Evolutionary conservation across 2,113 vertebrate genomes (phyloP).

Genomic region (Bothrops jararaca): DNA sequence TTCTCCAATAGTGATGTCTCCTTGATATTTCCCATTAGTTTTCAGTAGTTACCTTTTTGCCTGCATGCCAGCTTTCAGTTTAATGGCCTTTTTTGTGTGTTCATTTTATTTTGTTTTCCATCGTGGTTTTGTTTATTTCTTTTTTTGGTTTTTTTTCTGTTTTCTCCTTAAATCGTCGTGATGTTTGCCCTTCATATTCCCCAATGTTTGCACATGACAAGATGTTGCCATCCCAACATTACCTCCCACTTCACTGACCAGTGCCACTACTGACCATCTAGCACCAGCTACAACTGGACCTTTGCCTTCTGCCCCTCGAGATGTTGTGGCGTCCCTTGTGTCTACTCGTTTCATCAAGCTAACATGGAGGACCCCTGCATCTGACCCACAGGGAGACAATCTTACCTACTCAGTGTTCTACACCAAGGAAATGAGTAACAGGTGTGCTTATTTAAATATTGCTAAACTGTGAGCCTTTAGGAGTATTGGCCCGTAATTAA

Average conservation of each 20-base stretch:
- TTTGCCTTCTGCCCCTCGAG: constrained; percentile 87
- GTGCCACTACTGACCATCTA: constrained; percentile 99
- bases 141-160: constrained; percentile 79
- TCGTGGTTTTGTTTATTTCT: constrained; percentile 88
- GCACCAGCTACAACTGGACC: constrained; percentile 92
- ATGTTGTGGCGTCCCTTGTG: constrained; percentile 94
- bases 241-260: constrained; percentile 98
- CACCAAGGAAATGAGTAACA: constrained; percentile 86
- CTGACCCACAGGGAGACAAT: constrained; percentile 90
- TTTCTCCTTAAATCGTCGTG: constrained; percentile 81
- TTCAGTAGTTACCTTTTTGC: constrained; percentile 65
- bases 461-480: too few relatives aligned
- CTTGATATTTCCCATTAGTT: constrained; percentile 66
- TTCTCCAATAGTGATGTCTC: constrained; percentile 59
- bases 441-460: constrained; percentile 60
- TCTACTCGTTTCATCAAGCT: constrained; percentile 98
- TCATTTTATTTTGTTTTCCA: constrained; percentile 82
- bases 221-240: constrained; percentile 94
- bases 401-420: constrained; percentile 96
- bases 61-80: constrained; percentile 81
- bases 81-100: constrained; percentile 82
- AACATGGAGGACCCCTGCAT: constrained; percentile 90
- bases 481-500: neutral
- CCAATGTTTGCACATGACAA: constrained; percentile 86
- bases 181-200: constrained; percentile 78